phyloP scores from a whole-genome alignment of 2,113 vertebrate species.

The Atherinomorus stipes region DNA sequence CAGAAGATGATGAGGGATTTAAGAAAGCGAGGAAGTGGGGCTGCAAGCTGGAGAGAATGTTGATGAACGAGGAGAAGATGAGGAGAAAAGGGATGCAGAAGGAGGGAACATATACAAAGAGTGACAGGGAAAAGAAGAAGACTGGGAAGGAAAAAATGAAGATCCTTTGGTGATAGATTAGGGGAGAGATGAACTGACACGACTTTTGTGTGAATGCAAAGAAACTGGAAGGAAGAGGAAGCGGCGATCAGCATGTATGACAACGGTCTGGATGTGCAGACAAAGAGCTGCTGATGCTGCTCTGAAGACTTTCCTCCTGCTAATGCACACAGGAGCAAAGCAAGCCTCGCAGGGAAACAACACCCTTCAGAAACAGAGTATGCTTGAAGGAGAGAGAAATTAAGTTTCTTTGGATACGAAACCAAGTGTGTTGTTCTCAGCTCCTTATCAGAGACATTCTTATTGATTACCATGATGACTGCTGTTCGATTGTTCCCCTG shows the following conservation, averaged over 20 bases:
- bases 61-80: not conserved
- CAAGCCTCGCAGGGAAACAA: slow-evolving; percentile 33
- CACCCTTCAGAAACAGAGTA: not conserved
- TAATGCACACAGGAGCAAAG: slow-evolving; percentile 25
- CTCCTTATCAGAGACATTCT: slow-evolving; percentile 67
- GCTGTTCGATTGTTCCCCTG: slow-evolving; percentile 59
- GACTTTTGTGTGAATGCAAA: slow-evolving; percentile 29
- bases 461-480: slow-evolving; percentile 66
- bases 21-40: not conserved
- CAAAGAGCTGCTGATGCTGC: slow-evolving; percentile 49
- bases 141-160: slow-evolving; percentile 19
- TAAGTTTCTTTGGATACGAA: slow-evolving; percentile 32
- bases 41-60: slow-evolving; percentile 27
- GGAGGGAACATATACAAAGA: not conserved
- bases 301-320: slow-evolving; percentile 31
- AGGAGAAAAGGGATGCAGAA: not conserved
- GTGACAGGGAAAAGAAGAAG: not conserved
- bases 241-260: slow-evolving; percentile 7
- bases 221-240: slow-evolving; percentile 12
- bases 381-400: slow-evolving; percentile 4
- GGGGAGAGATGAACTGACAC: slow-evolving; percentile 49
- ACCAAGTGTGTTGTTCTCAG: slow-evolving; percentile 45
- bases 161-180: slow-evolving; percentile 32
- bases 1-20: slow-evolving; percentile 44
- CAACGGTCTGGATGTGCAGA: slow-evolving; percentile 53